Evolutionary conservation across 2,797 vertebrate genomes (phyloP), one percentile per base, ranked within the genome.

Genomic region (Gymnodraco acuticeps): DNA sequence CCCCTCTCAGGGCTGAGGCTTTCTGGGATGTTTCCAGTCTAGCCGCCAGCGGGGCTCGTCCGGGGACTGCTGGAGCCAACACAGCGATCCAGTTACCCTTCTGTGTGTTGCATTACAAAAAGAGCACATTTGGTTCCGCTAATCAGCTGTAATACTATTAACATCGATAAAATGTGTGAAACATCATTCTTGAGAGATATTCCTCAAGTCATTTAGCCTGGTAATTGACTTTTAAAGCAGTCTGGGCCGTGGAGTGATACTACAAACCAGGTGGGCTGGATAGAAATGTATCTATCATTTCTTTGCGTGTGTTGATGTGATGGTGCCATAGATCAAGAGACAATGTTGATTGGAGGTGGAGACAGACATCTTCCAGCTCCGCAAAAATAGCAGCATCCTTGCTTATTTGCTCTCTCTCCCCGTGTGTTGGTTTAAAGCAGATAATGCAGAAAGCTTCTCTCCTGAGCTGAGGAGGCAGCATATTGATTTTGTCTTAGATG

Each of bases 101-200:
- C 91, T 88, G 89, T 94, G 93, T 95, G 94, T 94, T 94, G 89
- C 93, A 93, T 95, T 95, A 95, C 94, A 93, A 95, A 95, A 94
- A 95, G 93, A 95, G 94, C 93, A 93, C 94, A 95, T 94, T 95
- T 93, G 90, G 88, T 92, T 93, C 89, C 76, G 88, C 94, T 95
- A 95, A 95, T 95, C 91, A 89, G 85, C 88, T 77, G 86, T 95
- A 95, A 95, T 95, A 93, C 91, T 94, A 93, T 95, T 95, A 93
- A 82, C 92, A 95, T 95, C 91, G 93, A 95, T 93, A 90, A 92
- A 92, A 86, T 92, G 93, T 90, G 88, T 91, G 93, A 94, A 95
- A 94, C 93, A 93, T 90, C 89, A 90, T 94, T 95, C 91, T 94
- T 93, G 92, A 90, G 88, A 93, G 92, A 93, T 93, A 93, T 93